A percentile compares a stretch with the other conserved stretches of the same genome.
Evolutionary conservation across 2,888 invertebrate genomes (phyloP).

Genomic region (Petrolisthes manimaculis): DNA sequence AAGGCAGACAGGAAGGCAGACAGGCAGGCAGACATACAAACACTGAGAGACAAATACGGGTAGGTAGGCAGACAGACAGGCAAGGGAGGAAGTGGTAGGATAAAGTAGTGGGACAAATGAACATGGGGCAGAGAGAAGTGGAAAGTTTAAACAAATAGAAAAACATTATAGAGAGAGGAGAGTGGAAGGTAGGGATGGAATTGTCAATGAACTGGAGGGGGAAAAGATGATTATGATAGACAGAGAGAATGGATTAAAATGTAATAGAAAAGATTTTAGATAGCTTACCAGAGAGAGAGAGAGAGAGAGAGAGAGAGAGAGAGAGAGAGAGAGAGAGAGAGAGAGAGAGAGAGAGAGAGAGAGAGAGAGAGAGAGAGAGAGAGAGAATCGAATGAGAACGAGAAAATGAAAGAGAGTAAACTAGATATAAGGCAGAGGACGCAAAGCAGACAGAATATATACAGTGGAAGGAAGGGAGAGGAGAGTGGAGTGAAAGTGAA

Average conservation of each 20-base stretch:
- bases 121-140: background rate
- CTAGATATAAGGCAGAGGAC: background rate
- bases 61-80: too few relatives aligned
- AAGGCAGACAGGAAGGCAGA: too few relatives aligned
- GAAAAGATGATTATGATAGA: too few relatives aligned
- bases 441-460: too few relatives aligned
- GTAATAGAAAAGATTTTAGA: too few relatives aligned
- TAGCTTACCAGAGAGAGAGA: conserved; percentile 27
- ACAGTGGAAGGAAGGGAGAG: background rate
- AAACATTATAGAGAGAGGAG: too few relatives aligned
- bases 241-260: too few relatives aligned
- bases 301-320: conserved; percentile 30
- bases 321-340: conserved; percentile 11
- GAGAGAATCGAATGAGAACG: background rate
- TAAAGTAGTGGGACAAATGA: background rate
- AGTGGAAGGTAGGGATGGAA: too few relatives aligned
- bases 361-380: background rate
- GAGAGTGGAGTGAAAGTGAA: too few relatives aligned
- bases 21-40: too few relatives aligned
- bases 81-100: background rate
- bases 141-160: background rate
- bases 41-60: too few relatives aligned
- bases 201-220: too few relatives aligned
- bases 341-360: conserved; percentile 1
- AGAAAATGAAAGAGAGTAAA: conserved; percentile 4